Base-by-base conservation (phyloP, 2,888 invertebrate species). In the Halocaridina rubra region DNA sequence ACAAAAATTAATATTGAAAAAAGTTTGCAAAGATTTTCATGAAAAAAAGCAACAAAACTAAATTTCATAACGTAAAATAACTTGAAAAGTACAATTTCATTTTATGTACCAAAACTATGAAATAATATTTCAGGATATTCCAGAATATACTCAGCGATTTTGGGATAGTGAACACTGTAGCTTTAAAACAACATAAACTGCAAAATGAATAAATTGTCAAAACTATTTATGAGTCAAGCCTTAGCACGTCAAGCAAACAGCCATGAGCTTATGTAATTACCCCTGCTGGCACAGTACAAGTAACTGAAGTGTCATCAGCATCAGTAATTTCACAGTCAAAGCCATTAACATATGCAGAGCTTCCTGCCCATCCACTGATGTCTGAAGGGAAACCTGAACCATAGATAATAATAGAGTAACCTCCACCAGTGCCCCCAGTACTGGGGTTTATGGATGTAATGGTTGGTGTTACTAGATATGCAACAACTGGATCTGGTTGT, bases 341-440 rank as follows among this genome's bases (percentile, higher is more conserved):
- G 7, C 74, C 74, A 19, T 46, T 46, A 4, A 74, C 2, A 16
- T 13, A 29, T 32, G 32, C 71, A 19, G 80, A 24, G 33, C n/a
- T 19, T 30, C 39, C 46, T 2, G 24, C 24, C 84, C 84, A 84
- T 7, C 78, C 84, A 3, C 22, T 72, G 19, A 53, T 2, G n/a
- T 71, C 27, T n/a, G 7, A 33, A 3, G 81, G 79, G 71, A 86
- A 79, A 0, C 86, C 75, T 5, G 67, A 24, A 19, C 86, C 86
- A 10, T 27, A 10, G n/a, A 86, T 22, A 1, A 46, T 22, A 19
- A 86, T 2, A 10, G 59, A 16, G 27, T 78, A 81, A 13, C 69
- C 74, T 13, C 81, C 86, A 1, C 75, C 75, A n/a, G 69, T 78
- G 13, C 81, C 79, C 27, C 81, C 81, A 8, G 74, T 69, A 2